A percentile compares a stretch with the other conserved stretches of the same genome.
Evolutionary conservation across 2,797 vertebrate species (phyloP).

Genomic region (Hemitrygon akajei): DNA sequence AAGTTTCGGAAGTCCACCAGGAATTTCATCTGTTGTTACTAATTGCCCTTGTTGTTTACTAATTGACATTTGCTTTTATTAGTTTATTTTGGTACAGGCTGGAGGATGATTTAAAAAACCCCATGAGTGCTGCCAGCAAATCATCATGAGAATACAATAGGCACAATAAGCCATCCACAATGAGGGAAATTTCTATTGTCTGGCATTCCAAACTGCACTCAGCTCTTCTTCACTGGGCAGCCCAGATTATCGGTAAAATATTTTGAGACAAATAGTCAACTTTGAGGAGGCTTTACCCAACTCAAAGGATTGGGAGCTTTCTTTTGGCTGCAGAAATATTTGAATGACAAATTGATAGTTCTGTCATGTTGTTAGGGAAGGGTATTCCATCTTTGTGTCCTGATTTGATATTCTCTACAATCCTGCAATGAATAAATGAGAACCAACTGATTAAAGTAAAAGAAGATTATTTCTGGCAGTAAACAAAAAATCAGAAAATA

Average conservation of each 20-base stretch:
- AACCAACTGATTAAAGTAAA: neutral
- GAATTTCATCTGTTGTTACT: no score
- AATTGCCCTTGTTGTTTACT: no score
- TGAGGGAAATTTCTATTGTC: neutral
- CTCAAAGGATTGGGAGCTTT: neutral
- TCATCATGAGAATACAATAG: neutral
- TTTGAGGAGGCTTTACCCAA: neutral
- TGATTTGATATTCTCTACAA: neutral
- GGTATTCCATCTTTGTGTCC: neutral
- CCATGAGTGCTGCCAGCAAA: neutral
- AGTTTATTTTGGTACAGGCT: no score
- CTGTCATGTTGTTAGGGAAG: neutral
- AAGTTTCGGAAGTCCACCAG: no score
- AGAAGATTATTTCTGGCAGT: neutral
- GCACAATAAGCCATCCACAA: neutral
- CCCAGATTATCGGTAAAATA: neutral
- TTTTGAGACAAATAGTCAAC: neutral
- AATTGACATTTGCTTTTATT: no score
- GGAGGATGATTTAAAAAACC: neutral
- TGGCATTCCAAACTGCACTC: neutral
- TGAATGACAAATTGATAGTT: neutral
- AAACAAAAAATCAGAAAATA: no score
- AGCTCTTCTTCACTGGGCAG: neutral
- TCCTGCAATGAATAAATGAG: no score
- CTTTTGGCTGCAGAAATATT: neutral